These are phyloP conservation scores for Achroia grisella DNA, from an alignment of 1,140 invertebrate species.

Conservation along the genomic window DNA sequence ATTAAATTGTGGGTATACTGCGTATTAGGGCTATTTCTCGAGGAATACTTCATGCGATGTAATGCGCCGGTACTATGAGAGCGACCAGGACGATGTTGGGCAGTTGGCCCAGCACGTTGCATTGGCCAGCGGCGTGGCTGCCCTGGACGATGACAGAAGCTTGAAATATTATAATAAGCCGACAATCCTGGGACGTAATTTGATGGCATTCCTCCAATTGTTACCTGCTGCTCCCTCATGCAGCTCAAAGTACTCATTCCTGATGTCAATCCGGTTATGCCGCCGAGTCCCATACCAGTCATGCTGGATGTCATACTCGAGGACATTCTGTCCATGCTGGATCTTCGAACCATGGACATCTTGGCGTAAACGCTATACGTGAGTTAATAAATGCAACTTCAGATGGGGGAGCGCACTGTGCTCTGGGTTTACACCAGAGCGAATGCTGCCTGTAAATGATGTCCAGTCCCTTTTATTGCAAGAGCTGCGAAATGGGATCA, in stretches of 20 bases:
- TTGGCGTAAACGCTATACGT: constrained; percentile 21
- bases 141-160: constrained; percentile 66
- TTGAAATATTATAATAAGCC: constrained; percentile 67
- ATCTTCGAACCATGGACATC: constrained; percentile 50
- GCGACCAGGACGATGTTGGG: constrained; percentile 62
- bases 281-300: constrained; percentile 69
- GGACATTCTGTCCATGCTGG: constrained; percentile 68
- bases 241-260: constrained; percentile 60
- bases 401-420: constrained; percentile 33
- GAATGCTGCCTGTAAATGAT: constrained; percentile 34
- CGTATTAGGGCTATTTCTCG: constrained; percentile 64
- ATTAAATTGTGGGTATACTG: constrained; percentile 69
- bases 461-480: constrained; percentile 42
- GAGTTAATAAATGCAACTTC: constrained; percentile 15
- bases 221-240: constrained; percentile 64
- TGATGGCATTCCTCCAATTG: constrained; percentile 66
- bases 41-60: constrained; percentile 62
- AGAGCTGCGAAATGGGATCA: constrained; percentile 25
- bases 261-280: constrained; percentile 60
- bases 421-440: constrained; percentile 55
- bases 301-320: constrained; percentile 72
- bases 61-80: constrained; percentile 59
- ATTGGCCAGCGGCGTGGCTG: constrained; percentile 66
- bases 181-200: constrained; percentile 69
- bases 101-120: constrained; percentile 63